These are phyloP conservation scores for Zaprionus davidi DNA, from an alignment of 1,140 invertebrate genomes.

Conservation along the genomic window DNA sequence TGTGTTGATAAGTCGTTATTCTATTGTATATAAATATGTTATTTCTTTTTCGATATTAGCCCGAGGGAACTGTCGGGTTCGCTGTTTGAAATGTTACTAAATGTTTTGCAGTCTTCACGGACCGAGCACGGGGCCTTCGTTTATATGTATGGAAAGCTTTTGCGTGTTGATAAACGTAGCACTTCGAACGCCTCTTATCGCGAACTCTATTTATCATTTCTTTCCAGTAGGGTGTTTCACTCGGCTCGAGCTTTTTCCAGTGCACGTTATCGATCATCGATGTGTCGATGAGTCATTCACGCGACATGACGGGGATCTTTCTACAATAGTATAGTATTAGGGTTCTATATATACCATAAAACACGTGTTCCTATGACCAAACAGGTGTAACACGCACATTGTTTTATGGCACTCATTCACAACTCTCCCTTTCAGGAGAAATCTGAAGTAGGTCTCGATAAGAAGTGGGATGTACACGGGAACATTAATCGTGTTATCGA, in stretches of 20 bases:
- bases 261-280: neutral
- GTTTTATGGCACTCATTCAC: neutral
- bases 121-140: neutral
- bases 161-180: neutral
- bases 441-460: neutral
- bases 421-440: neutral
- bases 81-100: slow-evolving; percentile 20
- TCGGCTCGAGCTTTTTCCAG: neutral
- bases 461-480: neutral
- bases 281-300: neutral
- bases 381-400: neutral
- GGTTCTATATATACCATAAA: neutral
- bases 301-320: slow-evolving; percentile 1
- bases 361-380: neutral
- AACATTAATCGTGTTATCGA: neutral
- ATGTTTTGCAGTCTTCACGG: neutral
- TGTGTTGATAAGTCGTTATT: slow-evolving; percentile 24
- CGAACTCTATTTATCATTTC: neutral
- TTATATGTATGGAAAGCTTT: neutral
- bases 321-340: neutral
- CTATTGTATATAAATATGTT: slow-evolving; percentile 9
- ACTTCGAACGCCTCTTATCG: neutral
- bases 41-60: neutral
- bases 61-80: slow-evolving; percentile 7
- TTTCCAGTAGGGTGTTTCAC: neutral